Evolutionary conservation across 2,113 vertebrate genomes (phyloP).

Genomic region (Oreochromis aureus): DNA sequence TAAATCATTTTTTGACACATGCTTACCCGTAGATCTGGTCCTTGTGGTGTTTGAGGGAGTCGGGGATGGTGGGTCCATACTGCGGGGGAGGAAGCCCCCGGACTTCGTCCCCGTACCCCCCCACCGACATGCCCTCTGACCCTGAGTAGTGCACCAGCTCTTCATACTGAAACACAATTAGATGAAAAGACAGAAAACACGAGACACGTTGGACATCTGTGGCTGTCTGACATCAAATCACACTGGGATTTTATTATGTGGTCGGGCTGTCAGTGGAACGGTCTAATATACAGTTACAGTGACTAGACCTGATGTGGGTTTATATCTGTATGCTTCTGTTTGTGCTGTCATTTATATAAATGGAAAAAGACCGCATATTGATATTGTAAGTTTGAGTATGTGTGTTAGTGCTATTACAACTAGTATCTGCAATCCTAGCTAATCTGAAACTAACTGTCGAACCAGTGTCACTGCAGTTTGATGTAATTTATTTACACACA

Average conservation of each 20-base stretch:
- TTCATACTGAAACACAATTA: slow-evolving; percentile 74
- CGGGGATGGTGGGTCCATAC: slow-evolving; percentile 67
- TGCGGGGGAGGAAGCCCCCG: slow-evolving; percentile 67
- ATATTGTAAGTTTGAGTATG: not conserved
- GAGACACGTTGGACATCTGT: slow-evolving; percentile 46
- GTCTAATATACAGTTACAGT: not conserved
- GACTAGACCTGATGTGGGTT: not conserved
- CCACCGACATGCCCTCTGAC: slow-evolving; percentile 73
- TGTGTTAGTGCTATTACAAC: not conserved
- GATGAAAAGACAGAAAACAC: slow-evolving; percentile 25
- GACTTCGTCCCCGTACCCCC: slow-evolving; percentile 72
- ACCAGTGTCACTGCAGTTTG: not conserved
- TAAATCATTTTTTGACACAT: not conserved
- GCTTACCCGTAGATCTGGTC: slow-evolving; percentile 77
- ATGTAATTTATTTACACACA: not conserved
- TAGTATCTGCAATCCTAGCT: not conserved
- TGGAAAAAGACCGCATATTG: not conserved
- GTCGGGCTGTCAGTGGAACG: not conserved
- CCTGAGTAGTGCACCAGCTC: slow-evolving; percentile 78
- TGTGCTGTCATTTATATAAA: not conserved
- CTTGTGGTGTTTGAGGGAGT: slow-evolving; percentile 78
- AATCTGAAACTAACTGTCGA: not conserved
- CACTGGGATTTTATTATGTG: slow-evolving; percentile 27
- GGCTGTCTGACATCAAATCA: slow-evolving; percentile 22
- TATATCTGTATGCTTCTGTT: not conserved